Base-by-base conservation (phyloP, 1,140 invertebrate genomes). In the Branchinecta lindahli region DNA sequence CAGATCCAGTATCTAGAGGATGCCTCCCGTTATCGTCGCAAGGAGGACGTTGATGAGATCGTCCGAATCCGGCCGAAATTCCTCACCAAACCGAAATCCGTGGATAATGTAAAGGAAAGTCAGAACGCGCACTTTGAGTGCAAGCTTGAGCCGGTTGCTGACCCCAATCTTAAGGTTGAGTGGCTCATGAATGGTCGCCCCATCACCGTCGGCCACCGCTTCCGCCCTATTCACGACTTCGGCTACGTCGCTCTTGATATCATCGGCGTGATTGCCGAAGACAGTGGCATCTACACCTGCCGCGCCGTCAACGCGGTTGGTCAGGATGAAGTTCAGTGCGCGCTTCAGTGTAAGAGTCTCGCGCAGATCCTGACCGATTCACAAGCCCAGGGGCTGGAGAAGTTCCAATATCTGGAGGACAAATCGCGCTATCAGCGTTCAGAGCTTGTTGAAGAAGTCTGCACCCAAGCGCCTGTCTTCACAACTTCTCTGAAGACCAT, bases 101-200 rank as follows among this genome's bases (percentile, higher is more conserved):
- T 90, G 69, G 88, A 88, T 73, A 88, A 90, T 75, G 85, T 96
- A 47, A 82, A 86, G 70, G 96, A 99, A 83, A 88, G 92, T 66
- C 87, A 94, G 74, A 89, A 94, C 75, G 92, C 93, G 68, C 95
- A 98, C 77, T 98, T 98, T 81, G 96, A 99, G 82, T 95, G 93
- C 77, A 96, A 96, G 80, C 82, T 97, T 15, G 93, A 96, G 80
- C 94, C 94, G n/a, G 89, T 94, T 5, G 95, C 93, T 20, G 94
- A 97, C 82, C 85, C 91, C 0, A 94, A 96, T 75, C 78, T 96
- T 33, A 90, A 92, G 80, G 91, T 96, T 15, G 92, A 95, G 79
- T 96, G 92, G 92, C 94, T 85, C 77, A 94, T 92, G 77, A 92
- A 95, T 80, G 90, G 90, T 68, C 84, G 87, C 76, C 90, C 90